Evolutionary conservation across 1,140 invertebrate genomes (phyloP).

Genomic region (Ceratina australensis): DNA sequence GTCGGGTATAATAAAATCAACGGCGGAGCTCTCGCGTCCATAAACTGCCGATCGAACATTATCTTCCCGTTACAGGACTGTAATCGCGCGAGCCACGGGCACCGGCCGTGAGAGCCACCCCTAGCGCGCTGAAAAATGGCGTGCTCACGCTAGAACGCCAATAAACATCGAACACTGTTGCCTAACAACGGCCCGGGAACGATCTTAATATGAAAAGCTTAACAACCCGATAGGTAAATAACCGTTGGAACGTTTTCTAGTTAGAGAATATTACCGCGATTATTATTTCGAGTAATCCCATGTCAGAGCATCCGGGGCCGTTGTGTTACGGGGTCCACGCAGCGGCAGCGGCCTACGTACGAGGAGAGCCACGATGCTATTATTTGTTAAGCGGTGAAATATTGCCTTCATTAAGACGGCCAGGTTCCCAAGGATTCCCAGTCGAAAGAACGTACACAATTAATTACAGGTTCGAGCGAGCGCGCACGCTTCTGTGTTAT

Average conservation of each 20-base stretch:
- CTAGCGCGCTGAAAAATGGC: neutral
- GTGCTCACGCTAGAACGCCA: neutral
- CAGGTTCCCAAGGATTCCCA: constrained; percentile 24
- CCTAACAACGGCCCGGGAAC: too few species aligned
- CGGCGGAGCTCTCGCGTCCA: constrained; percentile 7
- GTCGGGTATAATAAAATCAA: constrained; percentile 34
- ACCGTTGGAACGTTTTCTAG: neutral
- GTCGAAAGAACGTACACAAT: constrained; percentile 36
- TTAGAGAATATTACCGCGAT: constrained; percentile 11
- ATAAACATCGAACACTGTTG: neutral
- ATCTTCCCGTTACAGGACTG: constrained; percentile 14
- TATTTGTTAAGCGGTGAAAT: constrained; percentile 41
- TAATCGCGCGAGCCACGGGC: neutral
- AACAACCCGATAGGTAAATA: too few species aligned
- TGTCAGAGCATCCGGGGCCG: constrained; percentile 16
- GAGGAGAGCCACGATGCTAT: constrained; percentile 21
- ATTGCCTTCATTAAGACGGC: constrained; percentile 35
- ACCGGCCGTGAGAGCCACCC: neutral
- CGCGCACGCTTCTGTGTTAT: neutral
- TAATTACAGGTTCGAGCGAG: constrained; percentile 31
- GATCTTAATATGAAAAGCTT: too few species aligned
- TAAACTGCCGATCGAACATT: constrained; percentile 15
- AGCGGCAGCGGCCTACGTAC: neutral
- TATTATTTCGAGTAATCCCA: constrained; percentile 20
- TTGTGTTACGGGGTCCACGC: constrained; percentile 19